A percentile compares a stretch with the other conserved stretches of the same genome.
phyloP scores from a whole-genome alignment of 2,888 invertebrate species.

The Limnephilus rhombicus region DNA sequence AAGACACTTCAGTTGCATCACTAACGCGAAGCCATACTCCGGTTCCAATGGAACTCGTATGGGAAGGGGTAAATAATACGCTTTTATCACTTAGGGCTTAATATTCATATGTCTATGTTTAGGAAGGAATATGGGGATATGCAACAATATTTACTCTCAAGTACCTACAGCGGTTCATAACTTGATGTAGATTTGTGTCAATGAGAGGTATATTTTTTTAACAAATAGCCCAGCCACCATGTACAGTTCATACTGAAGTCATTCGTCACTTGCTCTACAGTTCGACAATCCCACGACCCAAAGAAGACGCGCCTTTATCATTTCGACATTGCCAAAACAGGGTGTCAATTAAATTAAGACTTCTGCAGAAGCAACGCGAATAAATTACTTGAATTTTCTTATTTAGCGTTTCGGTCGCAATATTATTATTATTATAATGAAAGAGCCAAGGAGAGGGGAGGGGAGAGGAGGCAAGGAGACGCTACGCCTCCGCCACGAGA shows the following conservation, averaged over 20 bases:
- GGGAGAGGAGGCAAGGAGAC: background rate
- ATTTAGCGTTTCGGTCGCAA: background rate
- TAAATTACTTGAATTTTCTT: background rate
- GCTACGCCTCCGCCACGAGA: background rate
- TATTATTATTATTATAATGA: background rate
- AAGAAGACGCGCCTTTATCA: background rate
- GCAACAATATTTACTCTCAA: too few relatives aligned
- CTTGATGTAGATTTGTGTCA: too few relatives aligned
- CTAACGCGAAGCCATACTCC: too few relatives aligned
- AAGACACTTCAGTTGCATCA: too few relatives aligned
- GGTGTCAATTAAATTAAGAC: conserved; percentile 12
- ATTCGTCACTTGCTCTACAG: background rate
- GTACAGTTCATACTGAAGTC: background rate
- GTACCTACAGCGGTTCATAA: too few relatives aligned
- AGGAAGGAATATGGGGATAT: too few relatives aligned
- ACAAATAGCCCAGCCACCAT: too few relatives aligned
- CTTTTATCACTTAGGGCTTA: too few relatives aligned
- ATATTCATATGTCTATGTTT: too few relatives aligned
- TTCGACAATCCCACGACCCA: background rate
- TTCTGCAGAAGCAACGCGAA: background rate
- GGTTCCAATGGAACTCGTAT: too few relatives aligned
- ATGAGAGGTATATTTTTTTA: too few relatives aligned
- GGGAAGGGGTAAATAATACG: too few relatives aligned
- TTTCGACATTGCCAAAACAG: conserved; percentile 19
- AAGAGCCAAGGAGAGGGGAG: background rate